Conservation (phyloP, 1,140 invertebrate species). For the Metaphire vulgaris region DNA sequence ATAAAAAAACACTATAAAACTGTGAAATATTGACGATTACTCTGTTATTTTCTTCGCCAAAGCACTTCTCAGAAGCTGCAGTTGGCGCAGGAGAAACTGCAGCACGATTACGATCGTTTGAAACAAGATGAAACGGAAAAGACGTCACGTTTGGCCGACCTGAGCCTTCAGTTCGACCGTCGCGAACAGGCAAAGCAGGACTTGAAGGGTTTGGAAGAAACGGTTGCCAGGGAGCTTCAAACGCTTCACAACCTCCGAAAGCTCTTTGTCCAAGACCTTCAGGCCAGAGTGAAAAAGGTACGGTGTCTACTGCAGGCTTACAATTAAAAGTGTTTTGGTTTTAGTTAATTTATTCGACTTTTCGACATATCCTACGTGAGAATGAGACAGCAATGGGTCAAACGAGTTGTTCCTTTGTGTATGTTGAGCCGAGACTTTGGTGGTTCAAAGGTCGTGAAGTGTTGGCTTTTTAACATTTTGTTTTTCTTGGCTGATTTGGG, state of each 20-base stretch:
- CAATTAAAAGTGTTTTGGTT: no score
- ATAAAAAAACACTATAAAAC: no score
- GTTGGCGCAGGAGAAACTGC: slow-evolving; percentile 84
- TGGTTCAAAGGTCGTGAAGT: no score
- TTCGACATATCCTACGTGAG: no score
- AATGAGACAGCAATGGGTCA: no score
- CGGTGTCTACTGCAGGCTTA: no score
- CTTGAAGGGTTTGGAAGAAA: slow-evolving; percentile 64
- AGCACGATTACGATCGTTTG: slow-evolving; percentile 88
- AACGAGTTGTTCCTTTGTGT: no score
- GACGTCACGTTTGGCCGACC: slow-evolving; percentile 84
- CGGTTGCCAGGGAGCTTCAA: slow-evolving; percentile 77
- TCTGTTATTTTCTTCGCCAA: slow-evolving; percentile 48
- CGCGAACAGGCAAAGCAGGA: slow-evolving; percentile 95
- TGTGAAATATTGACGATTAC: no score
- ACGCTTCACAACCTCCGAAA: slow-evolving; percentile 95
- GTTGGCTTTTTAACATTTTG: no score
- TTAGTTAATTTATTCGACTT: no score
- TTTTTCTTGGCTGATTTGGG: no score
- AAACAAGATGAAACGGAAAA: slow-evolving; percentile 92
- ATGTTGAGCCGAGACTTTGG: no score
- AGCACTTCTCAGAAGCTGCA: slow-evolving; percentile 87
- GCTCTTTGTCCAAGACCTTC: slow-evolving; percentile 94
- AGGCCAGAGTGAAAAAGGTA: slow-evolving; percentile 61
- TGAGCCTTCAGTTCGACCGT: slow-evolving; percentile 64